phyloP scores from a whole-genome alignment of 2,113 vertebrate genomes.

The Typhlomys cinereus region DNA sequence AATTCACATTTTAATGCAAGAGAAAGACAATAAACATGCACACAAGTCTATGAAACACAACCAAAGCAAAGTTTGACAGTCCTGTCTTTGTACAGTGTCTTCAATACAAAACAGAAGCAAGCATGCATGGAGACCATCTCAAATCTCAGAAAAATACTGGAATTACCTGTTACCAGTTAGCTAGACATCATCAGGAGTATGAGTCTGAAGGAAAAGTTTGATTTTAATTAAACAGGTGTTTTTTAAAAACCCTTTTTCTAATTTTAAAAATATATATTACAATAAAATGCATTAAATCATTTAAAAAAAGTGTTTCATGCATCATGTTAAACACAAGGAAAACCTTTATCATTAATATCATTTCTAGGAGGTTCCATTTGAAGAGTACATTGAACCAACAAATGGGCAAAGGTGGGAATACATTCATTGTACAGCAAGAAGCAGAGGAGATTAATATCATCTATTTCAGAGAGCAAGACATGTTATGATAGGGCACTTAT shows the following conservation, averaged over 20 bases:
- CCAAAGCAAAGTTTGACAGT: background rate
- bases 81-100: background rate
- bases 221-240: constrained; percentile 7
- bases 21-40: background rate
- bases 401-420: too few relatives aligned
- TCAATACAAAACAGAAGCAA: background rate
- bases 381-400: too few relatives aligned
- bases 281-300: constrained; percentile 23
- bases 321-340: too few relatives aligned
- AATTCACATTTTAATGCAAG: background rate
- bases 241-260: background rate
- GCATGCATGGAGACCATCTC: background rate
- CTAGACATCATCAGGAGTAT: background rate
- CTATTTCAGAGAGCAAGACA: too few relatives aligned
- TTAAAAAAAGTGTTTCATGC: too few relatives aligned
- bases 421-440: too few relatives aligned
- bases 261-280: background rate
- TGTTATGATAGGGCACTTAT: too few relatives aligned
- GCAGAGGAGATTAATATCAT: too few relatives aligned
- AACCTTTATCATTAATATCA: too few relatives aligned
- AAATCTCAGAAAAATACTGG: background rate
- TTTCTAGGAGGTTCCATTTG: too few relatives aligned
- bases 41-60: background rate
- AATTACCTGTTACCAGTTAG: background rate
- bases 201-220: background rate